Evolutionary conservation across 2,797 vertebrate genomes (phyloP), one percentile per base, ranked within the genome.

Genomic region (Nothura maculosa): DNA sequence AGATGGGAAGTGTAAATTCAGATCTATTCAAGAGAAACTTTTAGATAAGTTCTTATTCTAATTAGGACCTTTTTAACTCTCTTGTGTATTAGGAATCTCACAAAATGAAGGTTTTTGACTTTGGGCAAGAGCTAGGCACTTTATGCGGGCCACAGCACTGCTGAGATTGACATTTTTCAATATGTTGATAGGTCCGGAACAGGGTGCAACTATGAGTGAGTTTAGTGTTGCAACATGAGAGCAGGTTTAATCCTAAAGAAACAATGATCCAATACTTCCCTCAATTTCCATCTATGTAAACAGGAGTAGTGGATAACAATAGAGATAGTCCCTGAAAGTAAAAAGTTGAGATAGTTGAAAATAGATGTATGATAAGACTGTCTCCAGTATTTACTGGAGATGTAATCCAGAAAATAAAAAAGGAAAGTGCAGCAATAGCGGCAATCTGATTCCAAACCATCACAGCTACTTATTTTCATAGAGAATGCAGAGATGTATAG

Each of bases 391-490:
- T 91, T 76, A 80, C 16, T 45, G 66, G 16, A 21, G 85, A 13
- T 61, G 63, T 66, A 83, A 70, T 7, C 6, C 8, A 89, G 70
- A 72, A 91, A 90, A 28, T 28, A 87, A 77, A 94, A 78, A 78
- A 9, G 5, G 61, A 80, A 93, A 82, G 61, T 21, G 27, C 27
- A 64, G 47, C 30, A 32, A 57, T 64, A 63, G n/a, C 52, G 52
- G 30, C 25, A 50, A 11, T 57, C 63, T 55, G 43, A 72, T 40
- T 83, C 66, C 79, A 84, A 12, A 36, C 6, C 38, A 34, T 27
- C 80, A 60, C 52, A 86, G 74, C 21, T 76, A 76, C 77, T 67
- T 86, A 81, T 77, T 81, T 89, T 89, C 84, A 84, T 40, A 70
- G 54, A 93, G 62, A 89, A 57, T 73, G 60, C 2, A 55, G 69